These are phyloP conservation scores for Semicossyphus pulcher DNA, from an alignment of 2,113 vertebrate species.

Conservation along the genomic window DNA sequence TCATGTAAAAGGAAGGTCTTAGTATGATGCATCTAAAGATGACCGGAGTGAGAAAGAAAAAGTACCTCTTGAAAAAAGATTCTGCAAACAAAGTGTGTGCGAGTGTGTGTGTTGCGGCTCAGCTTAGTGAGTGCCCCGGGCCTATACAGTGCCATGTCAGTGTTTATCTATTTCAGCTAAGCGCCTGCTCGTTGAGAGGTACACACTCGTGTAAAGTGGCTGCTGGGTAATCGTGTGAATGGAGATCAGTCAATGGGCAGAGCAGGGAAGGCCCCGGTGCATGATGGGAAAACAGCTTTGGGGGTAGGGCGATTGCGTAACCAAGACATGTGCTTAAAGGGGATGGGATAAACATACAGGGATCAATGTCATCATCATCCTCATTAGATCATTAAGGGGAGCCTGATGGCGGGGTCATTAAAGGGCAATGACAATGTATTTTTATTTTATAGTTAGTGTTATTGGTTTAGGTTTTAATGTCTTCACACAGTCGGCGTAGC, in stretches of 20 bases:
- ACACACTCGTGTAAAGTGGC: slow-evolving; percentile 66
- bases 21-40: slow-evolving; percentile 11
- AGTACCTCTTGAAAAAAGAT: slow-evolving; percentile 18
- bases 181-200: slow-evolving; percentile 54
- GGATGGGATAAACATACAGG: slow-evolving; percentile 59
- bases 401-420: slow-evolving; percentile 28
- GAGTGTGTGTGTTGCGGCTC: slow-evolving; percentile 3
- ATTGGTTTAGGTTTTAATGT: neutral
- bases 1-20: slow-evolving; percentile 31
- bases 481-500: neutral
- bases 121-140: slow-evolving; percentile 25
- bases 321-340: slow-evolving; percentile 60
- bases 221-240: slow-evolving; percentile 79
- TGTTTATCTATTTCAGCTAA: slow-evolving; percentile 69
- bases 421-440: slow-evolving; percentile 19
- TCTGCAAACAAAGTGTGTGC: slow-evolving; percentile 11
- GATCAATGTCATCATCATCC: slow-evolving; percentile 60
- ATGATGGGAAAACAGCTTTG: slow-evolving; percentile 68
- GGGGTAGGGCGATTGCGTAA: slow-evolving; percentile 67
- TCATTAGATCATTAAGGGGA: slow-evolving; percentile 43
- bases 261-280: slow-evolving; percentile 61
- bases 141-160: slow-evolving; percentile 55
- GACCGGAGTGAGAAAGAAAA: slow-evolving; percentile 12
- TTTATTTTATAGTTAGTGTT: neutral
- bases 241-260: slow-evolving; percentile 78